Conservation (phyloP, 2,888 invertebrate genomes). For the Rhagonycha fulva region DNA sequence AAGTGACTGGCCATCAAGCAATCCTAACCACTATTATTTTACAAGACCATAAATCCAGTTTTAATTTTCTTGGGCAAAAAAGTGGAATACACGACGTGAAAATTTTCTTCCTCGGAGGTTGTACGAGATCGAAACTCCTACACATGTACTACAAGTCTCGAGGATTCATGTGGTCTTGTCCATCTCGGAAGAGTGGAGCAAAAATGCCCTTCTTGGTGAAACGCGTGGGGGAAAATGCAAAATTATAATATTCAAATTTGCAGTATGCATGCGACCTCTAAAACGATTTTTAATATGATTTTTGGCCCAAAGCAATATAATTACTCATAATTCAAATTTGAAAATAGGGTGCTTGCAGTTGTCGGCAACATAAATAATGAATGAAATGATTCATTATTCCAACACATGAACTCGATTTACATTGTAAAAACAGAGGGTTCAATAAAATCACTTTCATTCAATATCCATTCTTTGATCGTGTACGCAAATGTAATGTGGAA, state of each 20-base stretch:
- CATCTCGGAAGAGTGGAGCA: background rate
- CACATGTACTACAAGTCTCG: slow-evolving; percentile 18
- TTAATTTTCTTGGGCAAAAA: slow-evolving; percentile 21
- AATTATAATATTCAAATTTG: slow-evolving; percentile 10
- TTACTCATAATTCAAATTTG: slow-evolving; percentile 29
- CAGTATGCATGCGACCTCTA: background rate
- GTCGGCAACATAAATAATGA: slow-evolving; percentile 24
- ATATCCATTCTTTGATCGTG: slow-evolving; percentile 3
- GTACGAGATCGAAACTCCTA: slow-evolving; percentile 13
- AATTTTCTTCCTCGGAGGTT: slow-evolving; percentile 7
- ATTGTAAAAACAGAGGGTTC: slow-evolving; percentile 19
- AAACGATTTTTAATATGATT: slow-evolving; percentile 21
- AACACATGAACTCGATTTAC: slow-evolving; percentile 32
- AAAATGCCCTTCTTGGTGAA: background rate
- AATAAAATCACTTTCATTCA: slow-evolving; percentile 8
- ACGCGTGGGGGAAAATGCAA: background rate
- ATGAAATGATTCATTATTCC: slow-evolving; percentile 35
- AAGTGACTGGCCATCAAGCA: slow-evolving; percentile 6
- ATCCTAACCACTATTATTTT: slow-evolving; percentile 17
- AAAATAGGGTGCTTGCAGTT: slow-evolving; percentile 6
- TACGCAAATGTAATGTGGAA: slow-evolving; percentile 7
- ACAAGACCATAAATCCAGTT: slow-evolving; percentile 19
- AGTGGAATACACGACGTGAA: slow-evolving; percentile 8
- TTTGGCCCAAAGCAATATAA: slow-evolving; percentile 21
- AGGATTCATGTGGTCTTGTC: background rate